Base-by-base conservation (phyloP, 2,888 invertebrate genomes). In the Diaprepes abbreviatus region DNA sequence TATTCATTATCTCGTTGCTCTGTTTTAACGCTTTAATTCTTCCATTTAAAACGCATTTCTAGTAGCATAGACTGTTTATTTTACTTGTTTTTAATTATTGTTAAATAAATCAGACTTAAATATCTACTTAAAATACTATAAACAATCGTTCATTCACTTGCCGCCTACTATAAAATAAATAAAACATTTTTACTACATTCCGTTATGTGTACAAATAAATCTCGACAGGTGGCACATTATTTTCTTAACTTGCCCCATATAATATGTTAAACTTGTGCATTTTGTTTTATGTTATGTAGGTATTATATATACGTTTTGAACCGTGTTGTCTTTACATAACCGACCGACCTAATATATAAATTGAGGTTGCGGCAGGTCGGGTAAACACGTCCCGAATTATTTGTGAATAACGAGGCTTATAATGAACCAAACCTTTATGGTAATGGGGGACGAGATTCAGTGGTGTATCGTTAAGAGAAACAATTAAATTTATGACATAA, bases 351-450 rank as follows among this genome's bases (percentile, higher is more conserved):
- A 55, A 48, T 62, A 24, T 59, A 66, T 48, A 74, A 71, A 74
- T 75, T 74, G 70, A 74, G 70, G 72, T 73, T 74, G 72, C 68
- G 75, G 75, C 69, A 75, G 75, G 75, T 75, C 75, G 70, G 72
- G 74, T 64, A 70, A 72, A 68, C 65, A 70, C 70, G 73, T 74
- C 73, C 74, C 70, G 64, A 72, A 69, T 75, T 73, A 75, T 75
- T 73, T 70, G 55, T 69, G 71, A 67, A 67, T 74, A 74, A 74
- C 67, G 71, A 70, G 65, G 66, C 59, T 69, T 50, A 35, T 45
- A 64, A 64, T 67, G 54, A 67, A 67, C 40, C 43, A 45, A 63
- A 52, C 19, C 57, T 59, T 59, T 50, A 57, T 35, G 28, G 57
- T 33, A 48, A 59, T 62, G 33, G 62, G 50, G 65, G 40, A 50